phyloP scores from a whole-genome alignment of 2,888 invertebrate species.

The Meiosimyza platycephala region DNA sequence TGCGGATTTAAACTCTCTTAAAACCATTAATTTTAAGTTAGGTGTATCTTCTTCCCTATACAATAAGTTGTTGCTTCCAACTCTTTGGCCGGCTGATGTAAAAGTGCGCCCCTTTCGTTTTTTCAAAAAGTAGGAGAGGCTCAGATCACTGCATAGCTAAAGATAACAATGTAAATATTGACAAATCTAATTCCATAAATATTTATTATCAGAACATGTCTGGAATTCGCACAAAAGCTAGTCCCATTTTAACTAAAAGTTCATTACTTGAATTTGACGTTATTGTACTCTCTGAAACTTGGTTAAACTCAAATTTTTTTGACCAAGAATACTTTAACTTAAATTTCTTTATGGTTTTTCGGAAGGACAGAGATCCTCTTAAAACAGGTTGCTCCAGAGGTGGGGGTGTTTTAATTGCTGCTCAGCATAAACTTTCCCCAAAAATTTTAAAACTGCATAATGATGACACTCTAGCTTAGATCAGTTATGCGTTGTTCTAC shows the following conservation, averaged over 20 bases:
- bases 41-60: no score
- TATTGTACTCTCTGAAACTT: background rate
- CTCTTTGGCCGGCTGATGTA: conserved; percentile 8
- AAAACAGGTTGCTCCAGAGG: background rate
- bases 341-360: background rate
- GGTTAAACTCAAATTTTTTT: background rate
- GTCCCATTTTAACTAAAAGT: background rate
- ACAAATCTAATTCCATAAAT: background rate
- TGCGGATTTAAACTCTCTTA: no score
- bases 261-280: background rate
- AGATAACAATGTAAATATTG: no score
- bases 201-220: background rate
- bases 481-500: background rate
- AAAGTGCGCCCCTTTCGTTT: background rate
- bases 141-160: no score
- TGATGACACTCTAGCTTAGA: background rate
- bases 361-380: background rate
- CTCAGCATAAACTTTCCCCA: background rate
- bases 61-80: no score
- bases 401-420: conserved; percentile 7
- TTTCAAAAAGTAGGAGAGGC: no score
- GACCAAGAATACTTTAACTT: background rate
- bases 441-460: background rate
- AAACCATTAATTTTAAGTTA: no score
- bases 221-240: background rate